Evolutionary conservation across 2,113 vertebrate species (phyloP).

Genomic region (Pandion haliaetus): DNA sequence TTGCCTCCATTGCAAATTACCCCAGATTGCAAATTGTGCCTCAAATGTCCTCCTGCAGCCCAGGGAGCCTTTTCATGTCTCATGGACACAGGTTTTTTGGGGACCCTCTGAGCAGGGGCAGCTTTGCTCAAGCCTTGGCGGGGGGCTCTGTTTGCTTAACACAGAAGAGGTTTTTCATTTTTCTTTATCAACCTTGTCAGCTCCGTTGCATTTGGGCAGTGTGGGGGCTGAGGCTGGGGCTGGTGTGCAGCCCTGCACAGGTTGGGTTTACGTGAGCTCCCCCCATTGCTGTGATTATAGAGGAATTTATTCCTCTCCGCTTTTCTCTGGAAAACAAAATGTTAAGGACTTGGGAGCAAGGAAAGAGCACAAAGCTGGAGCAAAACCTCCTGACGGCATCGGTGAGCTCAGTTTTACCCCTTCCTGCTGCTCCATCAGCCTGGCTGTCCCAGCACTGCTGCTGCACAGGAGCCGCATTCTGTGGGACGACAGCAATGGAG

Average conservation of each 20-base stretch:
- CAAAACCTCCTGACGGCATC: not conserved
- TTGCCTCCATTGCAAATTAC: fast-evolving
- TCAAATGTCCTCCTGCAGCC: fast-evolving
- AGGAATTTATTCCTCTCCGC: fast-evolving
- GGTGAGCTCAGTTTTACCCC: not conserved
- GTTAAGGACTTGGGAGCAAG: not conserved
- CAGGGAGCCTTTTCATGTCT: fast-evolving
- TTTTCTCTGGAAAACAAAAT: not conserved
- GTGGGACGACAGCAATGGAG: not conserved
- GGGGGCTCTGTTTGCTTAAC: too few species aligned
- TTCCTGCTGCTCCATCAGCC: not conserved
- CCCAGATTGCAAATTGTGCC: not conserved
- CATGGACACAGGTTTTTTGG: fast-evolving
- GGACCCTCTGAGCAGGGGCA: not conserved
- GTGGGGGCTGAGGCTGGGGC: fast-evolving
- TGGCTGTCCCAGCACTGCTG: fast-evolving
- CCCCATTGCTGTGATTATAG: fast-evolving
- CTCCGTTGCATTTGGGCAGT: fast-evolving
- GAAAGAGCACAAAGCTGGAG: not conserved
- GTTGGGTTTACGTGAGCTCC: not conserved
- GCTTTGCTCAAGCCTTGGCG: fast-evolving
- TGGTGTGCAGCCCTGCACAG: fast-evolving
- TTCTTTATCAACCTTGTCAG: not conserved
- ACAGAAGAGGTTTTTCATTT: fast-evolving
- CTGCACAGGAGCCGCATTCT: not conserved